Conservation (phyloP, 1,140 invertebrate genomes). For the Drosophila auraria region DNA sequence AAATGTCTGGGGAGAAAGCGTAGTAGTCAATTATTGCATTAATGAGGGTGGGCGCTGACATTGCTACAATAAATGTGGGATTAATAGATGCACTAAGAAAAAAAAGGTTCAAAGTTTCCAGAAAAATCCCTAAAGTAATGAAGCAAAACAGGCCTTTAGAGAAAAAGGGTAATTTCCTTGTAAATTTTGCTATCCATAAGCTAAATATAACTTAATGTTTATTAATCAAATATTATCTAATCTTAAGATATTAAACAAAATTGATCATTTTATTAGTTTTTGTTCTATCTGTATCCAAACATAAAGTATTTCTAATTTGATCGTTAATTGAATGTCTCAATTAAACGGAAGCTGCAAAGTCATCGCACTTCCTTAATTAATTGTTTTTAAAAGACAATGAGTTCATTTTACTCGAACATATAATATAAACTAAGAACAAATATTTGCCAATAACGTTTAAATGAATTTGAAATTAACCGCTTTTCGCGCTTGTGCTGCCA, state of each 20-base stretch:
- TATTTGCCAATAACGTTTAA: neutral
- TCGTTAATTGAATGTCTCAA: constrained; percentile 45
- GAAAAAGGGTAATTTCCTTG: neutral
- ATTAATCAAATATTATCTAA: too few relatives aligned
- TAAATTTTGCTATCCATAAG: too few relatives aligned
- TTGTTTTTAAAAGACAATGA: neutral
- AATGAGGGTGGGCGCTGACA: constrained; percentile 59
- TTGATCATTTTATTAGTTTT: neutral
- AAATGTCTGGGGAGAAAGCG: constrained; percentile 46
- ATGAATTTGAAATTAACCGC: neutral
- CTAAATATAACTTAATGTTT: too few relatives aligned
- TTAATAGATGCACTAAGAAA: neutral
- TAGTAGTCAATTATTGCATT: constrained; percentile 46
- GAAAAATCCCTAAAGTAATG: neutral
- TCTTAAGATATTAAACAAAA: too few relatives aligned
- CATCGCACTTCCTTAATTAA: constrained; percentile 17
- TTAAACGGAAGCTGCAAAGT: constrained; percentile 20
- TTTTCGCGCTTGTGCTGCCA: neutral
- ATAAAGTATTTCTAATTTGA: neutral
- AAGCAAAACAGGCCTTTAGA: neutral
- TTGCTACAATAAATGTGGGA: constrained; percentile 33
- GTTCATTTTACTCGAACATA: neutral
- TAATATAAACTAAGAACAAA: neutral
- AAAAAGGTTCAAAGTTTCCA: neutral
- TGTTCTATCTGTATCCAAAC: neutral